Percentiles rank a stretch among this genome's conserved stretches.
phyloP scores from a whole-genome alignment of 2,888 invertebrate species.

The Rhyacophila evoluta region DNA sequence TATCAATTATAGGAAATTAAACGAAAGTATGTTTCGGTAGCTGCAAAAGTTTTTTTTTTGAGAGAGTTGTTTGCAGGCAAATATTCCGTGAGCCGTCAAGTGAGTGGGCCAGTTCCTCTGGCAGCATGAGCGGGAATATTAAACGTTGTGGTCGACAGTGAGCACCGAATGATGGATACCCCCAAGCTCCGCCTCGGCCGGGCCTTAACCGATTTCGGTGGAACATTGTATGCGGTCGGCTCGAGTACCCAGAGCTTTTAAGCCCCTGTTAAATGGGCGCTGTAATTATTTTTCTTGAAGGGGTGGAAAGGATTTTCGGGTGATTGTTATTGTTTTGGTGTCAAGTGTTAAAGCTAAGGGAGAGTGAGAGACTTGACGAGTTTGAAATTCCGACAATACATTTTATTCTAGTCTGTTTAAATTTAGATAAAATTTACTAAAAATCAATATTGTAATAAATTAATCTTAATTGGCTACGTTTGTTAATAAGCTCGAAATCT shows the following conservation, averaged over 20 bases:
- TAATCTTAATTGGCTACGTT: too few relatives aligned
- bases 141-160: constrained; percentile 49
- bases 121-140: constrained; percentile 44
- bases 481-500: too few relatives aligned
- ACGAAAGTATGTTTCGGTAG: too few relatives aligned
- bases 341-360: constrained; percentile 22
- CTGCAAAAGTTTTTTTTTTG: too few relatives aligned
- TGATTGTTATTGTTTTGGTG: constrained; percentile 24
- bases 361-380: constrained; percentile 10
- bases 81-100: constrained; percentile 25
- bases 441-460: too few relatives aligned
- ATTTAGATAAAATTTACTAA: background rate
- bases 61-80: background rate
- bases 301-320: constrained; percentile 24
- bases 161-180: constrained; percentile 50
- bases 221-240: constrained; percentile 48
- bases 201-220: constrained; percentile 32
- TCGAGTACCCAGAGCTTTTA: constrained; percentile 19
- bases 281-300: constrained; percentile 24
- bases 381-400: background rate
- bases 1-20: too few relatives aligned
- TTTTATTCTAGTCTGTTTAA: background rate
- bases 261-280: constrained; percentile 19
- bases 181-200: constrained; percentile 25
- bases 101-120: constrained; percentile 17